Percentiles rank a stretch among this genome's conserved stretches.
phyloP scores from a whole-genome alignment of 2,113 vertebrate genomes.

The Gopherus flavomarginatus region DNA sequence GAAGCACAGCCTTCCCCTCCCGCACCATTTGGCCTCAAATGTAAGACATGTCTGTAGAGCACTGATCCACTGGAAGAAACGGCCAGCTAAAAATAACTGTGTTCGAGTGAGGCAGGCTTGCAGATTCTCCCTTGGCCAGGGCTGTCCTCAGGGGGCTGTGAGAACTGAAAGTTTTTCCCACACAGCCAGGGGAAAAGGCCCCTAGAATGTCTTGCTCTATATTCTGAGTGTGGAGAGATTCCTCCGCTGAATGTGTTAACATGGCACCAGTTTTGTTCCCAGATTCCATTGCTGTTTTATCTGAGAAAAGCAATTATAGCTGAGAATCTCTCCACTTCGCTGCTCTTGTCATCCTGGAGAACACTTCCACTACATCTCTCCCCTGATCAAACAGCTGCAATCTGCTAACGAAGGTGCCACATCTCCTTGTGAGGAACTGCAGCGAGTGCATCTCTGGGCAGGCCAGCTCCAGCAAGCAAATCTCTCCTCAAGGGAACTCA shows the following conservation, averaged over 20 bases:
- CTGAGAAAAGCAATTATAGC: not conserved
- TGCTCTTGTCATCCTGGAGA: not conserved
- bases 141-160: not conserved
- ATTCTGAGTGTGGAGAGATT: not conserved
- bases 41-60: fast-evolving
- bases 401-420: fast-evolving
- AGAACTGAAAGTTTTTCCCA: not conserved
- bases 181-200: not conserved
- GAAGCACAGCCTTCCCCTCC: not conserved
- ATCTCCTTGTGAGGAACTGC: not conserved
- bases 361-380: fast-evolving
- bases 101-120: fast-evolving
- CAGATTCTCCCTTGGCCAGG: fast-evolving
- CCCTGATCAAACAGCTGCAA: not conserved
- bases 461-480: not conserved
- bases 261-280: not conserved
- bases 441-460: not conserved
- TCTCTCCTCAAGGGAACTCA: fast-evolving
- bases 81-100: not conserved
- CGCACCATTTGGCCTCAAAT: not conserved
- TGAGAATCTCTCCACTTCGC: fast-evolving
- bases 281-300: not conserved
- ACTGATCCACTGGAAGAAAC: not conserved
- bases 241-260: not conserved
- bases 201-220: not conserved